These are phyloP conservation scores for Martes flavigula DNA, from an alignment of 2,797 vertebrate species.

Conservation along the genomic window DNA sequence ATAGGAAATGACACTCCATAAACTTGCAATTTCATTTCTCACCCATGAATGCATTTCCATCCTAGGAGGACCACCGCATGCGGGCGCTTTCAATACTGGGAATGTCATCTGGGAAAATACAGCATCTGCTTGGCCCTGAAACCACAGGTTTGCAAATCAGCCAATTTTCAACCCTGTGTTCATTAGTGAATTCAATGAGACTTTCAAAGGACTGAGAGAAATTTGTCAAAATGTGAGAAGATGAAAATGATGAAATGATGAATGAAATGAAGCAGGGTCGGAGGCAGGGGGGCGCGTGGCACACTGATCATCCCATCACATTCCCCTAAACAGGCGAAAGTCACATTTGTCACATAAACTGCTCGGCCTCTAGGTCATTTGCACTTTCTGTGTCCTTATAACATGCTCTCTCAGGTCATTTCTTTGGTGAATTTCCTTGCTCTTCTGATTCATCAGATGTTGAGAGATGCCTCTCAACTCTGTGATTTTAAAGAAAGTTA, in stretches of 20 bases:
- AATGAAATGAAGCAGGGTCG: neutral
- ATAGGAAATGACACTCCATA: conserved; percentile 84
- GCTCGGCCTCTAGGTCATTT: neutral
- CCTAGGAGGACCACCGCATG: conserved; percentile 61
- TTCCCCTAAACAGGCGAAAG: neutral
- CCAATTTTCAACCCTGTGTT: conserved; percentile 48
- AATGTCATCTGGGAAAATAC: conserved; percentile 73
- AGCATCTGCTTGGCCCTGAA: conserved; percentile 43
- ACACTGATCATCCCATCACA: neutral
- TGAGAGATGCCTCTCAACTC: neutral
- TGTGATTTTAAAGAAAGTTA: conserved; percentile 19
- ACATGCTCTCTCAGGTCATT: neutral
- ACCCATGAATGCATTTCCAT: conserved; percentile 77
- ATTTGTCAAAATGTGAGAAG: conserved; percentile 33
- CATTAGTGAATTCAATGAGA: conserved; percentile 65
- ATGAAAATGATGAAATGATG: conserved; percentile 16
- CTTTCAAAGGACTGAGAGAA: conserved; percentile 56
- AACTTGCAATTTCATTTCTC: conserved; percentile 78
- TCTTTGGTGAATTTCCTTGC: conserved; percentile 25
- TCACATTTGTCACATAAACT: neutral
- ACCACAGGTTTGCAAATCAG: conserved; percentile 57
- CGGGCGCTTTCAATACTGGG: conserved; percentile 72
- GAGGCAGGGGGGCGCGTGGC: neutral
- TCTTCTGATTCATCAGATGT: conserved; percentile 33
- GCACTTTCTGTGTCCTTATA: neutral